Base-by-base conservation (phyloP, 1,140 invertebrate genomes). In the Latrodectus geometricus region DNA sequence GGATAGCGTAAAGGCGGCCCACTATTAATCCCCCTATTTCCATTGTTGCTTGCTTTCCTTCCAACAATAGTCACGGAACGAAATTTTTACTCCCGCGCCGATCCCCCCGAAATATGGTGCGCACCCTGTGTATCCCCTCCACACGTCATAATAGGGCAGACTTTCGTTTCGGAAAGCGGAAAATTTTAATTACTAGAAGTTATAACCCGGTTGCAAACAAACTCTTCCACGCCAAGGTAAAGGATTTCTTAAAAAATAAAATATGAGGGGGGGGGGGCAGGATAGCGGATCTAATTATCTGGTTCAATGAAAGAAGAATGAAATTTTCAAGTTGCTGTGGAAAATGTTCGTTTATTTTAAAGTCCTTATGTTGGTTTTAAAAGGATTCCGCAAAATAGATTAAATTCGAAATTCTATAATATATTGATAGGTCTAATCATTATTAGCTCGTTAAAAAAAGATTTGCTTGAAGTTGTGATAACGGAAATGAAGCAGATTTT, bases 11-110 rank as follows among this genome's bases (percentile, higher is more conserved):
- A 61, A 61, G 54, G 74, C 35, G 72, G 54, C 80, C 70, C 48
- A 69, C 83, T 86, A 86, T 86, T 86, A 86, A 86, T 86, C 75
- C 83, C 48, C 74, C 65, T 49, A 70, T 77, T 77, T 49, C 65
- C 75, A 70, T 86, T 86, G 83, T 86, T 78, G 81, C 56, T 70
- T 49, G 15, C 66, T 20, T 56, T 56, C 50, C 61, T 68, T 49
- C 15, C 48, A 84, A 84, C 82, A 84, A 76, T 84, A 61, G 68
- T 82, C 69, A 83, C 54, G 35, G 66, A n/a, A 65, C 50, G n/a
- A 77, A 78, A 74, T 78, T 77, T 86, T 86, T 78, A 72, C 83
- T 73, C 82, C 9, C 68, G 15, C 50, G 35, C 66, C 56, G 9
- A 48, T 48, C 21, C 48, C 69, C 54, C 54, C 54, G 17, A 61